These are phyloP conservation scores for Crenichthys baileyi DNA, from an alignment of 2,797 vertebrate genomes.

Conservation along the genomic window DNA sequence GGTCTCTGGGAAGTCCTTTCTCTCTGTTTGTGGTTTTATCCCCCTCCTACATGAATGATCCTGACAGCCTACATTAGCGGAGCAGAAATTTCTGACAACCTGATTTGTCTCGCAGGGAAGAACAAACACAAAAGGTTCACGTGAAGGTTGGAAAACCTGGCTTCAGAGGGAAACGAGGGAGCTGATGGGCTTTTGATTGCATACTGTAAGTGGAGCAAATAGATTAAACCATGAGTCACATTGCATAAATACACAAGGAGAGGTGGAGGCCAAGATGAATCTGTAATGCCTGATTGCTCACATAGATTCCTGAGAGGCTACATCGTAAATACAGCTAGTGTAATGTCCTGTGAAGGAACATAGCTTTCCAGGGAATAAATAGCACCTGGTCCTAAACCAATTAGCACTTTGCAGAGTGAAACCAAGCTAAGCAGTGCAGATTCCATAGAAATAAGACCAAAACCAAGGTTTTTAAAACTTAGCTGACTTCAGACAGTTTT, in stretches of 20 bases:
- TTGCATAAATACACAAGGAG: conserved; percentile 27
- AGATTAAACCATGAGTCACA: conserved; percentile 39
- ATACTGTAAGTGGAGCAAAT: conserved; percentile 39
- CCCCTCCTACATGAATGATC: conserved; percentile 23
- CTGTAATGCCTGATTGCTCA: conserved; percentile 9
- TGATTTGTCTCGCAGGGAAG: conserved; percentile 44
- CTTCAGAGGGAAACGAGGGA: conserved; percentile 3
- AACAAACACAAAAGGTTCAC: conserved; percentile 44
- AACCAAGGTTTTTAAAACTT: not conserved
- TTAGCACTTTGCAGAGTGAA: not conserved
- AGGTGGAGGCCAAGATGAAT: conserved; percentile 1
- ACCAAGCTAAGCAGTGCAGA: not conserved
- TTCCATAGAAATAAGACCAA: not conserved
- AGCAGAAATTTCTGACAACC: conserved; percentile 44
- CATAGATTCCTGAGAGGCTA: not conserved
- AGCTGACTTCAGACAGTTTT: not conserved
- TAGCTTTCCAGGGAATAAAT: not conserved
- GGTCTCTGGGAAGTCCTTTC: not conserved
- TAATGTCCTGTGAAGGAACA: conserved; percentile 22
- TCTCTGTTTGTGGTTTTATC: conserved; percentile 31
- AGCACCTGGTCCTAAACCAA: not conserved
- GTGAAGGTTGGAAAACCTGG: not conserved
- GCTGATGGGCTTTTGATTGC: conserved; percentile 31
- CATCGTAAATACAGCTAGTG: conserved; percentile 13
- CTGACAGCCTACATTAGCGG: conserved; percentile 54